A percentile compares a stretch with the other conserved stretches of the same genome.
Evolutionary conservation across 2,797 vertebrate genomes (phyloP).

Genomic region (Anniella stebbinsi): DNA sequence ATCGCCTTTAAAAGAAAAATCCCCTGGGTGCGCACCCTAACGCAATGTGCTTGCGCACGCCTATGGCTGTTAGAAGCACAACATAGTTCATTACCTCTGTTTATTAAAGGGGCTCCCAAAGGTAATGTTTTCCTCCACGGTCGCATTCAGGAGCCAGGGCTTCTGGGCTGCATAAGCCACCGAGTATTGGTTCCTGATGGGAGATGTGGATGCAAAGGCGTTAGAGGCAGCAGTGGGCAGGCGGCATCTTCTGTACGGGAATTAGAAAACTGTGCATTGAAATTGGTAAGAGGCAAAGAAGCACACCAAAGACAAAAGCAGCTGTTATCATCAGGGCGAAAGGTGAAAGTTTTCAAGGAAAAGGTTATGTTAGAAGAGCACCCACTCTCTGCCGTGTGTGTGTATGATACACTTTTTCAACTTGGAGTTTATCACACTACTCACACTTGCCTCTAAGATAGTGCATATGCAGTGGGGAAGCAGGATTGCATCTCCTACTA

Average conservation of each 20-base stretch:
- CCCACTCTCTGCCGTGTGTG: slow-evolving; percentile 47
- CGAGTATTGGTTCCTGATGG: slow-evolving; percentile 91
- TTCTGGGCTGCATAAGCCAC: slow-evolving; percentile 98
- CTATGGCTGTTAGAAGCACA: background rate
- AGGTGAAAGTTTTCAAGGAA: slow-evolving; percentile 18
- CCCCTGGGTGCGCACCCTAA: no score
- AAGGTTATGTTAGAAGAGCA: slow-evolving; percentile 63
- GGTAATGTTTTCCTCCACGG: slow-evolving; percentile 97
- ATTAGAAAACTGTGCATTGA: background rate
- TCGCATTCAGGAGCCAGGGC: slow-evolving; percentile 97
- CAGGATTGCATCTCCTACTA: no score
- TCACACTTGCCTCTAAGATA: background rate
- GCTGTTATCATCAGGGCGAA: slow-evolving; percentile 30
- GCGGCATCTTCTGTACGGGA: no score
- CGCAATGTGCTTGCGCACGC: no score
- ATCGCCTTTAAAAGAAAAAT: no score
- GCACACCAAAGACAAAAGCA: slow-evolving; percentile 14
- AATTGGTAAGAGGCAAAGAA: background rate
- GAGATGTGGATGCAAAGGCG: slow-evolving; percentile 42
- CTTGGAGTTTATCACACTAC: no score
- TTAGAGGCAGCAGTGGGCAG: background rate
- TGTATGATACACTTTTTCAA: no score
- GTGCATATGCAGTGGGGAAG: background rate
- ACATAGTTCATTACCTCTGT: slow-evolving; percentile 84
- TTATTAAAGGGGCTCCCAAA: slow-evolving; percentile 96